Percentiles rank a stretch among this genome's conserved stretches.
phyloP scores from a whole-genome alignment of 2,888 invertebrate genomes.

The Gnatocerus cornutus region DNA sequence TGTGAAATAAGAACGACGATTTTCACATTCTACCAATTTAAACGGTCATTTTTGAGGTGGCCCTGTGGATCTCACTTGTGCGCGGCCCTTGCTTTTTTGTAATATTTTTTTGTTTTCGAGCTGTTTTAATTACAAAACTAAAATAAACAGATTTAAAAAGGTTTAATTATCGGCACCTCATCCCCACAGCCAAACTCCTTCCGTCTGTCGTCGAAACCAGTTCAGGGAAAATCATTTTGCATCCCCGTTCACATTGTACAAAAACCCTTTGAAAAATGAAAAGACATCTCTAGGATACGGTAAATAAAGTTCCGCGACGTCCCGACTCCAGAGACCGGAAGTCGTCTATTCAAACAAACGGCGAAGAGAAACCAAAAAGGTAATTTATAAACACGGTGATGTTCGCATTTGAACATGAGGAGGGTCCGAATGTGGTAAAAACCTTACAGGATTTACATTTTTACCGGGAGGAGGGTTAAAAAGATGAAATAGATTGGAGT shows the following conservation, averaged over 20 bases:
- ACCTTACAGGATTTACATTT: constrained; percentile 16
- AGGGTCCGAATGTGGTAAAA: constrained; percentile 28
- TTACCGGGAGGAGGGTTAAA: not conserved
- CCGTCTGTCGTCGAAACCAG: not conserved
- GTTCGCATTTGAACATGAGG: constrained; percentile 32
- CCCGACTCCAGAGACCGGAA: constrained; percentile 68
- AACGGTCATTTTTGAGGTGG: constrained; percentile 26
- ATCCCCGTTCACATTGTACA: constrained; percentile 12
- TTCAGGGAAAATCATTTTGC: constrained; percentile 33
- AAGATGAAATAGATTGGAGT: constrained; percentile 13
- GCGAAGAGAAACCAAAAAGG: constrained; percentile 54
- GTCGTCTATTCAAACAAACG: constrained; percentile 68
- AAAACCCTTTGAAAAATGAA: constrained; percentile 57
- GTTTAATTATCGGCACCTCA: too few relatives aligned
- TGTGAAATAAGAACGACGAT: not conserved
- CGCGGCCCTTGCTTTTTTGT: too few relatives aligned
- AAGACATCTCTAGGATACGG: constrained; percentile 64
- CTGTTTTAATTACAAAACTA: too few relatives aligned
- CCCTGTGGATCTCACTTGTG: too few relatives aligned
- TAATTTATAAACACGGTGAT: constrained; percentile 50
- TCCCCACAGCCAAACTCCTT: not conserved
- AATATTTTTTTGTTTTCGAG: too few relatives aligned
- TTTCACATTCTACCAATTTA: constrained; percentile 6
- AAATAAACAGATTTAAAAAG: too few relatives aligned
- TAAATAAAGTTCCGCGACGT: constrained; percentile 70